Conservation (phyloP, 1,140 invertebrate genomes). For the Chlorops oryzae region DNA sequence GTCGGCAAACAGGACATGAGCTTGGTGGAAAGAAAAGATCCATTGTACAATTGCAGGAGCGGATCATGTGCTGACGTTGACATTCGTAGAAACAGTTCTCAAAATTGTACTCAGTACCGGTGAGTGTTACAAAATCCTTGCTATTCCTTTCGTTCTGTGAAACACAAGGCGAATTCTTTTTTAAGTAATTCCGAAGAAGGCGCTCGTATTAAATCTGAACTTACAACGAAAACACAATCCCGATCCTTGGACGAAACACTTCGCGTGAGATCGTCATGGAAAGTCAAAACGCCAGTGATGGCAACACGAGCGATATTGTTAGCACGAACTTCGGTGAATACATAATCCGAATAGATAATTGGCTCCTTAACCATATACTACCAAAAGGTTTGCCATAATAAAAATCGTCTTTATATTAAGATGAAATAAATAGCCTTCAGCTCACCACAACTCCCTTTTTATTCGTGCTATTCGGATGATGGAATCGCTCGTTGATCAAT, state of each 20-base stretch:
- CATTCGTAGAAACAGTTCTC: slow-evolving; percentile 38
- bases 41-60: slow-evolving; percentile 38
- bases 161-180: not conserved
- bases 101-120: slow-evolving; percentile 30
- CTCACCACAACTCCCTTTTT: no score
- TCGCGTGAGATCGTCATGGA: slow-evolving; percentile 22
- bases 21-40: slow-evolving; percentile 44
- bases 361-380: slow-evolving; percentile 6
- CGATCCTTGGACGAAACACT: slow-evolving; percentile 16
- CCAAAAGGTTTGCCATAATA: not conserved
- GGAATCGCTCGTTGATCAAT: not conserved
- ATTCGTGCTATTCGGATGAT: no score
- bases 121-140: slow-evolving; percentile 22
- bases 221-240: slow-evolving; percentile 23
- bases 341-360: slow-evolving; percentile 1
- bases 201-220: no score
- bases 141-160: slow-evolving; percentile 14
- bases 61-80: slow-evolving; percentile 26
- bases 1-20: no score
- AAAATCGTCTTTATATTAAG: no score
- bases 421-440: no score
- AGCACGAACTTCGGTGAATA: not conserved
- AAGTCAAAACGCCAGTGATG: not conserved
- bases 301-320: not conserved
- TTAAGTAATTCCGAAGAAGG: no score